These are phyloP conservation scores for Cyclophora albipunctata DNA, from an alignment of 2,888 invertebrate genomes.

Conservation along the genomic window DNA sequence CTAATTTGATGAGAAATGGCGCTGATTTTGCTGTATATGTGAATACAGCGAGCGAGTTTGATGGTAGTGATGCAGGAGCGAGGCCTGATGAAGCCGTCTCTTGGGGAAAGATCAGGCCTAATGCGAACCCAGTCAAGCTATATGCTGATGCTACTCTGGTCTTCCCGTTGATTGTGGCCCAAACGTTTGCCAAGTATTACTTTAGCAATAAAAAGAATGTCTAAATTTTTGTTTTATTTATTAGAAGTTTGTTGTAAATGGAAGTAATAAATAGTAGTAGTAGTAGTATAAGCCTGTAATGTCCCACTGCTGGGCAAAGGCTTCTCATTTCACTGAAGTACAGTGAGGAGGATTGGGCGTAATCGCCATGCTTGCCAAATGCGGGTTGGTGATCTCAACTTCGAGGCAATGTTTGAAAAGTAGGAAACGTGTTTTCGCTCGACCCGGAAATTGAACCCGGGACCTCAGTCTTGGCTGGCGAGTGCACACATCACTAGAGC, in stretches of 20 bases:
- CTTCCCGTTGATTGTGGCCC: slow-evolving; percentile 95
- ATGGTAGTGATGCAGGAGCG: slow-evolving; percentile 98
- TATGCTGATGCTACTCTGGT: slow-evolving; percentile 96
- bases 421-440: too few species aligned
- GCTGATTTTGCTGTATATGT: slow-evolving; percentile 96
- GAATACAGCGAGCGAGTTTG: slow-evolving; percentile 96
- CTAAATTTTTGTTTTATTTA: slow-evolving; percentile 24
- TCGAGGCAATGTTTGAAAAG: too few species aligned
- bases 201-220: slow-evolving; percentile 72
- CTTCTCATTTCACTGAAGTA: too few species aligned
- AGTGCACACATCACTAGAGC: too few species aligned
- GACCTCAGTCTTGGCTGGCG: too few species aligned
- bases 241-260: not conserved
- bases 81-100: slow-evolving; percentile 98
- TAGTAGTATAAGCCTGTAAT: too few species aligned
- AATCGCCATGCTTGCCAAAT: too few species aligned
- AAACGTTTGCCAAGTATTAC: slow-evolving; percentile 92
- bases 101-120: slow-evolving; percentile 97
- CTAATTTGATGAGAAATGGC: slow-evolving; percentile 99
- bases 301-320: too few species aligned
- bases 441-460: too few species aligned
- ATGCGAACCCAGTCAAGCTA: slow-evolving; percentile 93
- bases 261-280: too few species aligned
- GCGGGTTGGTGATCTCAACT: too few species aligned
- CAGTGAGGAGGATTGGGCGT: too few species aligned